Percentiles rank a stretch among this genome's conserved stretches.
These are phyloP conservation scores for Gisinianus flammeolus DNA, from an alignment of 2,888 invertebrate genomes.

Conservation along the genomic window DNA sequence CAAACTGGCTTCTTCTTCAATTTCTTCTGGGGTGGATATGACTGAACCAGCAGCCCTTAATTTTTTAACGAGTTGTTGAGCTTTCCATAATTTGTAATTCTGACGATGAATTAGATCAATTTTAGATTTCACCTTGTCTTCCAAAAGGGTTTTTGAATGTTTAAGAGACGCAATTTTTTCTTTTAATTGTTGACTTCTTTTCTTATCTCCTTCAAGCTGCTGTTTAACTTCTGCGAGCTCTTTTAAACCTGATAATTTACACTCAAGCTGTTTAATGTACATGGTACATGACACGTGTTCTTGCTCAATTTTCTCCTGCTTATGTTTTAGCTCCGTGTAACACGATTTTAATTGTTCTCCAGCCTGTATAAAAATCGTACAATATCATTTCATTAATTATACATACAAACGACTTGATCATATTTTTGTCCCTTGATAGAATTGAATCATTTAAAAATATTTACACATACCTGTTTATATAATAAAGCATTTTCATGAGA, in stretches of 20 bases:
- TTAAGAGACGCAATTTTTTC: background rate
- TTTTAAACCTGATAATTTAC: slow-evolving; percentile 5
- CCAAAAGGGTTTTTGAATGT: background rate
- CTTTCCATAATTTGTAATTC: background rate
- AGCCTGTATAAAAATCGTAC: background rate
- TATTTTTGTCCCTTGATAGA: background rate
- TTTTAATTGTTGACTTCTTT: background rate
- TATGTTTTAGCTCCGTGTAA: background rate
- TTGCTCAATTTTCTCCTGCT: background rate
- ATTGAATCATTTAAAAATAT: too few relatives aligned
- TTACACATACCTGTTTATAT: background rate
- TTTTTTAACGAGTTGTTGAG: background rate
- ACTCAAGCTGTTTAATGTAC: background rate
- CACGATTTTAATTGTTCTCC: background rate
- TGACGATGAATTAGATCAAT: background rate
- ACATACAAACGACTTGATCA: background rate
- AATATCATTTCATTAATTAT: background rate
- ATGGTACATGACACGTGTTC: background rate
- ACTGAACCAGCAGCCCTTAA: background rate
- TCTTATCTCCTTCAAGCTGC: slow-evolving; percentile 10
- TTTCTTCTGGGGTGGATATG: background rate
- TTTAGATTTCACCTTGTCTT: slow-evolving; percentile 7
- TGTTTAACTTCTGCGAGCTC: background rate
- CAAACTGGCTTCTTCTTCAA: background rate
- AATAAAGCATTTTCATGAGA: background rate